Evolutionary conservation across 2,113 vertebrate genomes (phyloP), one percentile per base, ranked within the genome.

Genomic region (Gasterosteus aculeatus): DNA sequence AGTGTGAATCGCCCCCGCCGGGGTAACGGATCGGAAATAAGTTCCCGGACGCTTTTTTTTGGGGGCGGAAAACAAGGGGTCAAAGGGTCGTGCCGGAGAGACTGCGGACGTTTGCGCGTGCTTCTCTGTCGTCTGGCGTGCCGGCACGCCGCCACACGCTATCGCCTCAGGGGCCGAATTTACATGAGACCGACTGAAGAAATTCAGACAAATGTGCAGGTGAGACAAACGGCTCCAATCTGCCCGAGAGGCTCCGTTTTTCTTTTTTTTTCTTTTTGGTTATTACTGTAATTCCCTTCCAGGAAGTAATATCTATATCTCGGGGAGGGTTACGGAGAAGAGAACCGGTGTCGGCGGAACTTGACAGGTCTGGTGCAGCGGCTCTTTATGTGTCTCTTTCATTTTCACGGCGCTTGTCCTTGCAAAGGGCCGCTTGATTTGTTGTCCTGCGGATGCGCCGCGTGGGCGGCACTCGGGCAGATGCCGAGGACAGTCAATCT

Each of bases 261-360:
- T 26, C n/a, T n/a, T n/a, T 44, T 59, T 19, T 35, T 10, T 2
- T 53, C 29, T 44, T 22, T 51, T 22, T 60, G 11, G 14, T n/a
- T 39, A n/a, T 68, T 33, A 33, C 49, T 64, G 64, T 75, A 69
- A 77, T 85, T 75, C 70, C 62, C 60, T 74, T 65, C 62, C 49
- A 73, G 72, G 86, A 88, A 80, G 69, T 80, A 78, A 84, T 90
- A 88, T 86, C 85, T 92, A 85, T 54, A 85, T 89, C 79, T 86
- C 61, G 22, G 63, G 47, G n/a, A 80, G 78, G 75, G 72, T 87
- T 76, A 85, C 69, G 75, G 78, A 79, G 68, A 84, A 56, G 42
- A 77, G 54, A 69, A 53, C 65, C 38, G 81, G 72, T 59, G 70
- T 15, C 74, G 79, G 72, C 77, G 72, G 81, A 71, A 68, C 70